Conservation (phyloP, 2,113 vertebrate species). For the Plestiodon gilberti region DNA sequence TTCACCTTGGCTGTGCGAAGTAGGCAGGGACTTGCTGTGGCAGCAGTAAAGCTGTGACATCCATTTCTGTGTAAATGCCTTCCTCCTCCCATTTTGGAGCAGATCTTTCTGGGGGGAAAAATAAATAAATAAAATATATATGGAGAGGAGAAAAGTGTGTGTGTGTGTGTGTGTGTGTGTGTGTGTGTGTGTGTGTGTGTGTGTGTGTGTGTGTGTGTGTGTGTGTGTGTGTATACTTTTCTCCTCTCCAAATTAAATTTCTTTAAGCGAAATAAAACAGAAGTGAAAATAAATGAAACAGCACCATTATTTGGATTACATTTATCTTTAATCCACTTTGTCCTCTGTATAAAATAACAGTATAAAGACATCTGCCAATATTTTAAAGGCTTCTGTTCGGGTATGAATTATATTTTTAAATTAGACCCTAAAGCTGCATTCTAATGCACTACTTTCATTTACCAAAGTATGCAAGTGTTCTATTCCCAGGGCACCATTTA, state of each 20-base stretch:
- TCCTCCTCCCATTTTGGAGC: slow-evolving; percentile 42
- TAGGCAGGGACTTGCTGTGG: neutral
- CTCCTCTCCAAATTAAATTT: slow-evolving; percentile 61
- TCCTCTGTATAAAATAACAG: slow-evolving; percentile 67
- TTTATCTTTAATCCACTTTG: slow-evolving; percentile 74
- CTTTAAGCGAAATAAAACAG: slow-evolving; percentile 60
- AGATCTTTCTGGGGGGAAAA: slow-evolving; percentile 21
- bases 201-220: too few species aligned
- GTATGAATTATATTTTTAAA: slow-evolving; percentile 75
- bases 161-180: too few species aligned
- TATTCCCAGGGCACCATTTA: slow-evolving; percentile 64
- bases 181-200: too few species aligned
- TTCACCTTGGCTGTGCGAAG: slow-evolving; percentile 43
- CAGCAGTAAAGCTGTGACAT: slow-evolving; percentile 43
- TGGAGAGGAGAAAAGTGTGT: too few species aligned
- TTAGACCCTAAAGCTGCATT: slow-evolving; percentile 73
- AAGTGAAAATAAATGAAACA: slow-evolving; percentile 53
- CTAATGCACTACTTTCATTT: slow-evolving; percentile 74
- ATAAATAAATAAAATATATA: too few species aligned
- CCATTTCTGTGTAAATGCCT: slow-evolving; percentile 32
- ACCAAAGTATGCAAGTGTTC: slow-evolving; percentile 59
- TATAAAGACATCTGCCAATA: slow-evolving; percentile 74
- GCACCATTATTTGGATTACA: slow-evolving; percentile 57
- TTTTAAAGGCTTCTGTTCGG: slow-evolving; percentile 73
- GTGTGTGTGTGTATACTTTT: neutral